These are phyloP conservation scores for Manduca sexta DNA, from an alignment of 1,140 invertebrate species.

Conservation along the genomic window DNA sequence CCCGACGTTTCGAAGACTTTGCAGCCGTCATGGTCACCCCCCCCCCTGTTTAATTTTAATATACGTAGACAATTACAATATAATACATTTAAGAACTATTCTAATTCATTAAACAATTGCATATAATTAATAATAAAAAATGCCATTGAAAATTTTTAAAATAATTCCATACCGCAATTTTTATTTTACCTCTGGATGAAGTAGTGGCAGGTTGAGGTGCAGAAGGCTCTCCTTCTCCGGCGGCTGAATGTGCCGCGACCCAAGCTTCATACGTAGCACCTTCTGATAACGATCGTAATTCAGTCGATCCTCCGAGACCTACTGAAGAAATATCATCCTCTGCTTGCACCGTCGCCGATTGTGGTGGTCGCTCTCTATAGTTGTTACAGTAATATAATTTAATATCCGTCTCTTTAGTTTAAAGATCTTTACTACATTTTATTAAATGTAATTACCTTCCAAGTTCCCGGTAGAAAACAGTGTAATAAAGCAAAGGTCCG, in stretches of 20 bases:
- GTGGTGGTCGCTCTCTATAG: constrained; percentile 52
- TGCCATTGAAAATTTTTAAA: neutral
- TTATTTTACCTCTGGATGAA: constrained; percentile 44
- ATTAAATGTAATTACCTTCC: constrained; percentile 53
- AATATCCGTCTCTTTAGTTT: neutral
- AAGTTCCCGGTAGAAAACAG: constrained; percentile 84
- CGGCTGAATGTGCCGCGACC: constrained; percentile 87
- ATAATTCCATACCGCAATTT: neutral
- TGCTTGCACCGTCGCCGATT: constrained; percentile 54
- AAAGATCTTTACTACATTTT: neutral
- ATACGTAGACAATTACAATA: no score
- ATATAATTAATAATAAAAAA: no score
- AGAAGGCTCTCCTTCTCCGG: constrained; percentile 81
- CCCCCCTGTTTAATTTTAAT: no score
- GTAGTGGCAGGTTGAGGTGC: constrained; percentile 57
- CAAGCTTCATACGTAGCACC: constrained; percentile 86
- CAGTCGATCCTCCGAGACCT: constrained; percentile 53
- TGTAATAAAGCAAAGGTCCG: constrained; percentile 87
- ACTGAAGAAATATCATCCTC: constrained; percentile 48
- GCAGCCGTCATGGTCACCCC: no score
- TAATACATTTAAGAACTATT: neutral
- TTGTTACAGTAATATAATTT: no score
- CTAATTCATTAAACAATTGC: neutral
- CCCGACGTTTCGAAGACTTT: no score
- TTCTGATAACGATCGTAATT: constrained; percentile 55